Conservation (phyloP, 2,888 invertebrate genomes). For the Pyrgus malvae region DNA sequence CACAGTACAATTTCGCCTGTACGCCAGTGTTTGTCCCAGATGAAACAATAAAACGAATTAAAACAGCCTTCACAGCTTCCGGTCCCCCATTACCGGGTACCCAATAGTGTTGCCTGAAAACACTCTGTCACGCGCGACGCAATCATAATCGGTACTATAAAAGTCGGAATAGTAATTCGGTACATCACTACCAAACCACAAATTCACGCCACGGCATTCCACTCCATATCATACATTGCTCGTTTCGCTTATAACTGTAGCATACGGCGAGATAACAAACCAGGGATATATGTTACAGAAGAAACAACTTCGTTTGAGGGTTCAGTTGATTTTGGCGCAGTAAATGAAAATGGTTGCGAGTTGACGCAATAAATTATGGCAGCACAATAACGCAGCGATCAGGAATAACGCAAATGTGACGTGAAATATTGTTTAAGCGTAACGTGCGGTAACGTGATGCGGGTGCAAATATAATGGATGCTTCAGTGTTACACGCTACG, state of each 20-base stretch:
- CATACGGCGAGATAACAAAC: background rate
- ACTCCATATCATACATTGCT: background rate
- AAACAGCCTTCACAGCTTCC: slow-evolving; percentile 16
- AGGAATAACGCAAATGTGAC: slow-evolving; percentile 25
- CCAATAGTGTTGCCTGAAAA: slow-evolving; percentile 20
- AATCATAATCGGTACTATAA: slow-evolving; percentile 24
- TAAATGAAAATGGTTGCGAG: slow-evolving; percentile 18
- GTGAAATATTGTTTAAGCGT: slow-evolving; percentile 24
- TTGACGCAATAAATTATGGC: slow-evolving; percentile 26
- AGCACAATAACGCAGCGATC: slow-evolving; percentile 24
- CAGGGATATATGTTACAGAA: background rate
- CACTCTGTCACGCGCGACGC: slow-evolving; percentile 22
- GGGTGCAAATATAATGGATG: slow-evolving; percentile 6
- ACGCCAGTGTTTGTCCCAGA: slow-evolving; percentile 23
- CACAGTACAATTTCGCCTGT: slow-evolving; percentile 10
- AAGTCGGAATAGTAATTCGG: slow-evolving; percentile 22
- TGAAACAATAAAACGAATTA: slow-evolving; percentile 27
- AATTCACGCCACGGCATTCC: background rate
- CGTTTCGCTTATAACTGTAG: background rate
- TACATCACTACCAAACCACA: slow-evolving; percentile 6
- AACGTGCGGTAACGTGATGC: slow-evolving; percentile 18
- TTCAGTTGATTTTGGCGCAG: background rate
- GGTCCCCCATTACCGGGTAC: slow-evolving; percentile 15
- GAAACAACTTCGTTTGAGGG: background rate
- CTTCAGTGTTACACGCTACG: background rate